Base-by-base conservation (phyloP, 2,797 vertebrate genomes). In the Coracias cyanogaster region DNA sequence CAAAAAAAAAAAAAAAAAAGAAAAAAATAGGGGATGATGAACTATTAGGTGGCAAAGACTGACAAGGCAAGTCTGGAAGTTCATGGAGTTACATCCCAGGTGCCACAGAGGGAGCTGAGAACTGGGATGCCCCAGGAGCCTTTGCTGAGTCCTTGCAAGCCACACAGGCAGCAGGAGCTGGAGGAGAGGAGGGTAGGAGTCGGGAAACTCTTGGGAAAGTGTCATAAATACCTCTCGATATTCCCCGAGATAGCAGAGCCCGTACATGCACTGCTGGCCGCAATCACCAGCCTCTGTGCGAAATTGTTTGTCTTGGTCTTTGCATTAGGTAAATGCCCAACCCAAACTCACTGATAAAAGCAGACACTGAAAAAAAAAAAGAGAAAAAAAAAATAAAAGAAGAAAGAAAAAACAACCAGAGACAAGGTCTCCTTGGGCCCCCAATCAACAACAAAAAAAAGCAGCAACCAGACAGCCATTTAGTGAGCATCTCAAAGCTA, bases 401-500 rank as follows among this genome's bases (percentile, higher is more conserved):
- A 64, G 26, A 8, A 26, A n/a, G 15, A 6, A 49, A 64, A 69
- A 92, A 12, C 52, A 90, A 76, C 29, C 58, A 90, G 93, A 86
- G 91, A 96, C 94, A 97, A 97, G 92, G 93, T 94, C 89, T 95
- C 81, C 82, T 72, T 58, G 94, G 91, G 85, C 91, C 92, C 82
- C 73, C 91, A 96, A 86, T 97, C 96, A 97, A 95, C 84, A 95
- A 90, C 74, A 96, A 94, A 86, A 52, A 89, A 87, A 84, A 41
- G 74, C 93, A 97, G 85, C 78, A 76, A 93, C 74, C 94, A 97
- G 94, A 96, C 93, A 79, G 82, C 71, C 94, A 97, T 96, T 98
- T 95, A 96, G 95, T 76, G 93, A 96, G 89, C 95, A 97, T 96
- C 96, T 97, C 93, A 97, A 97, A 96, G 96, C 92, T 97, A 94